Evolutionary conservation across 2,888 invertebrate genomes (phyloP).

Genomic region (Acanthosepion lycidas): DNA sequence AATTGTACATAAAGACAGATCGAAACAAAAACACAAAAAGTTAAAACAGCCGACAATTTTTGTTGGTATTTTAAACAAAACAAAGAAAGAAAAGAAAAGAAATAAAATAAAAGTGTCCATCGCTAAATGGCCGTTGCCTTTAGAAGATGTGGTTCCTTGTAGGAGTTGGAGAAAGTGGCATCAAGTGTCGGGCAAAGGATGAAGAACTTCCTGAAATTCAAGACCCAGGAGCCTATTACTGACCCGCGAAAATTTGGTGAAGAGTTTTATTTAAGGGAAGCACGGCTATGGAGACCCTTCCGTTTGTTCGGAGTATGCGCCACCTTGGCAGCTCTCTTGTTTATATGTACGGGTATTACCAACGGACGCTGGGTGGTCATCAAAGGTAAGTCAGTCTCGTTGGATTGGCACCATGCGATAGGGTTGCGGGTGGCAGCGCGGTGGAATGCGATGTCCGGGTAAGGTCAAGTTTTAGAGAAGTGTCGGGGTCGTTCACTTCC

Average conservation of each 20-base stretch:
- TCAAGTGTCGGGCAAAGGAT: conserved; percentile 56
- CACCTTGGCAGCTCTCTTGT: conserved; percentile 62
- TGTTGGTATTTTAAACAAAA: neutral
- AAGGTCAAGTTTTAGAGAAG: too few species aligned
- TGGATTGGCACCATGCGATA: neutral
- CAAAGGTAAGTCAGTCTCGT: conserved; percentile 57
- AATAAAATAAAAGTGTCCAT: neutral
- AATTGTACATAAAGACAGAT: neutral
- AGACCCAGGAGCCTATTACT: conserved; percentile 65
- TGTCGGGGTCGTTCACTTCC: too few species aligned
- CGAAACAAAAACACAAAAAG: neutral
- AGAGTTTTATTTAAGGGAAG: conserved; percentile 67
- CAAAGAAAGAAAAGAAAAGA: neutral
- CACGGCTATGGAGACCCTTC: conserved; percentile 68
- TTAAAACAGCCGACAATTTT: neutral
- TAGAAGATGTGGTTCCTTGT: conserved; percentile 35
- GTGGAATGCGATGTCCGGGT: too few species aligned
- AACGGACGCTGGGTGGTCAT: conserved; percentile 64
- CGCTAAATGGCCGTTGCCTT: neutral
- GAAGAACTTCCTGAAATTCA: conserved; percentile 71
- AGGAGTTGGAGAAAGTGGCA: conserved; percentile 41
- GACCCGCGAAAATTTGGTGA: conserved; percentile 68
- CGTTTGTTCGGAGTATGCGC: conserved; percentile 67
- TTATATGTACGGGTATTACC: conserved; percentile 60
- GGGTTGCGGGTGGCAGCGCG: neutral